phyloP scores from a whole-genome alignment of 2,797 vertebrate genomes.

The Sebastes minor region DNA sequence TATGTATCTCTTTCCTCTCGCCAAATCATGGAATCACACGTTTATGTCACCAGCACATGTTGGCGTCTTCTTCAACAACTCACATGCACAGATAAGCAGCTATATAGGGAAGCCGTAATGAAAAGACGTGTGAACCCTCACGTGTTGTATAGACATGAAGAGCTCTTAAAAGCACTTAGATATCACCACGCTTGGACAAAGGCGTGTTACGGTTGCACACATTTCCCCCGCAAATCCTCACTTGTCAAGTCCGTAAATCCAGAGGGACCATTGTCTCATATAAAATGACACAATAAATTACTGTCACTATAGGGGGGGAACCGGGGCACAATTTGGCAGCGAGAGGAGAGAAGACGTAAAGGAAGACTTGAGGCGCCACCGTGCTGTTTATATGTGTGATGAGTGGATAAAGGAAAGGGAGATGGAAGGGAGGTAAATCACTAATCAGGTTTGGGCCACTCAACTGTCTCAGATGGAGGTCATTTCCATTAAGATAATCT shows the following conservation, averaged over 20 bases:
- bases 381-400: constrained; percentile 19
- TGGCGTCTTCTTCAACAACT: constrained; percentile 24
- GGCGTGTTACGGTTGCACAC: constrained; percentile 6
- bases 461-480: constrained; percentile 56
- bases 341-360: constrained; percentile 13
- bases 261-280: constrained; percentile 32
- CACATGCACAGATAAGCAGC: constrained; percentile 16
- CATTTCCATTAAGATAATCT: constrained; percentile 64
- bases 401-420: constrained; percentile 19
- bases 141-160: constrained; percentile 32
- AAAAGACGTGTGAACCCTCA: constrained; percentile 33
- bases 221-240: neutral
- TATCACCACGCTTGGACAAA: constrained; percentile 19
- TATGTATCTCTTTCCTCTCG: neutral
- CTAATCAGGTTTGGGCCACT: constrained; percentile 62
- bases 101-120: constrained; percentile 30
- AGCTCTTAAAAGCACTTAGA: constrained; percentile 36
- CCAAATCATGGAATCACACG: constrained; percentile 17
- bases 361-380: neutral
- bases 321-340: neutral
- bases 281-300: constrained; percentile 50
- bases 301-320: neutral
- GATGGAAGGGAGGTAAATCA: constrained; percentile 50
- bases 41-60: constrained; percentile 53
- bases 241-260: constrained; percentile 43